Percentiles rank a stretch among this genome's conserved stretches.
phyloP scores from a whole-genome alignment of 2,888 invertebrate genomes.

The Eulithis testata region DNA sequence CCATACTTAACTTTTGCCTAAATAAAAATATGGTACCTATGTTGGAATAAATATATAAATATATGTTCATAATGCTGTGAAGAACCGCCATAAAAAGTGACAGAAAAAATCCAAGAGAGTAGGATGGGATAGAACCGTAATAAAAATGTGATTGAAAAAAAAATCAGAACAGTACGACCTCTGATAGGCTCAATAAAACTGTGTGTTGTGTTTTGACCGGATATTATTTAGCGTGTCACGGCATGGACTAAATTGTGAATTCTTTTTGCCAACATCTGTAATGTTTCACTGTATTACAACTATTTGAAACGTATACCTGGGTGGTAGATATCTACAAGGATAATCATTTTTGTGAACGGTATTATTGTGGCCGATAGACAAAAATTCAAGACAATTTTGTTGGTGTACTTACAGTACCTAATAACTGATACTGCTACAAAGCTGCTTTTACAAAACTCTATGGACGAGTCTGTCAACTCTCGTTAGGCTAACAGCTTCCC shows the following conservation, averaged over 20 bases:
- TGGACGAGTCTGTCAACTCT: conserved; percentile 20
- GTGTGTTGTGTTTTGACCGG: conserved; percentile 17
- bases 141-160: conserved; percentile 17
- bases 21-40: no score
- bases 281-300: no score
- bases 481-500: conserved; percentile 21
- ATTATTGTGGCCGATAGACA: no score
- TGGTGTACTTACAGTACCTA: no score
- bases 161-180: neutral
- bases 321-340: no score
- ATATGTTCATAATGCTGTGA: neutral
- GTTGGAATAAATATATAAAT: no score
- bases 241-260: conserved; percentile 4
- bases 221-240: neutral
- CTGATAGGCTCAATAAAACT: conserved; percentile 11
- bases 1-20: neutral
- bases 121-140: conserved; percentile 1
- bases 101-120: neutral
- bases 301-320: no score
- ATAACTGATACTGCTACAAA: neutral
- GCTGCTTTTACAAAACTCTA: conserved; percentile 4
- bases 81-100: conserved; percentile 2
- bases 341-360: no score
- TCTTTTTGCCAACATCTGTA: no score
- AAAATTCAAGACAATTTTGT: no score